A percentile compares a stretch with the other conserved stretches of the same genome.
Evolutionary conservation across 2,113 vertebrate genomes (phyloP).

Genomic region (Cairina moschata): DNA sequence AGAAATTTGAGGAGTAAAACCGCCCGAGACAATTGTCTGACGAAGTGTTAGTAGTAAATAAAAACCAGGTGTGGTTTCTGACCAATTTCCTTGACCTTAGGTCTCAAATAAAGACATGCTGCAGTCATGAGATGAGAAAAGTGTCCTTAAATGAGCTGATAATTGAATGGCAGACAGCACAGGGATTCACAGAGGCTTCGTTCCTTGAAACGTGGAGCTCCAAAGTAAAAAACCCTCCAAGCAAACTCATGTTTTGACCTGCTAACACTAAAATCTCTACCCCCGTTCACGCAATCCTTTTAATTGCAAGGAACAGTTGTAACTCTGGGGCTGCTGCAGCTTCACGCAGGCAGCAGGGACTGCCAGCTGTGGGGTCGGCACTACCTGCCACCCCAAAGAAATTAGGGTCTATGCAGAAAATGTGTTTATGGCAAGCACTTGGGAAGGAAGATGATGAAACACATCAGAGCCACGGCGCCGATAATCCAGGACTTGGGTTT

Average conservation of each 20-base stretch:
- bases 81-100: neutral
- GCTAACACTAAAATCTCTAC: neutral
- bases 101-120: neutral
- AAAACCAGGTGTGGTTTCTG: neutral
- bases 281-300: rapidly evolving
- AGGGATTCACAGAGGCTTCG: neutral
- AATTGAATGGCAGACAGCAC: neutral
- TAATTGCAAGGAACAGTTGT: neutral
- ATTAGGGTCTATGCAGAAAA: no score
- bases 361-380: rapidly evolving
- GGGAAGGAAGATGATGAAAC: rapidly evolving
- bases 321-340: neutral
- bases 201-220: neutral
- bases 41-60: neutral
- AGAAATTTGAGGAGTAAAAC: neutral
- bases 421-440: rapidly evolving
- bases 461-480: rapidly evolving
- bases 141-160: rapidly evolving
- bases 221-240: neutral
- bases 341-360: neutral
- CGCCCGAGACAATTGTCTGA: neutral
- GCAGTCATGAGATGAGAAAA: neutral
- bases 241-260: slow-evolving; percentile 29
- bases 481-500: rapidly evolving
- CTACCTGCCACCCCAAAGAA: neutral